Evolutionary conservation across 1,140 invertebrate species (phyloP), one percentile per base, ranked within the genome.

Genomic region (Drosophila novamexicana): DNA sequence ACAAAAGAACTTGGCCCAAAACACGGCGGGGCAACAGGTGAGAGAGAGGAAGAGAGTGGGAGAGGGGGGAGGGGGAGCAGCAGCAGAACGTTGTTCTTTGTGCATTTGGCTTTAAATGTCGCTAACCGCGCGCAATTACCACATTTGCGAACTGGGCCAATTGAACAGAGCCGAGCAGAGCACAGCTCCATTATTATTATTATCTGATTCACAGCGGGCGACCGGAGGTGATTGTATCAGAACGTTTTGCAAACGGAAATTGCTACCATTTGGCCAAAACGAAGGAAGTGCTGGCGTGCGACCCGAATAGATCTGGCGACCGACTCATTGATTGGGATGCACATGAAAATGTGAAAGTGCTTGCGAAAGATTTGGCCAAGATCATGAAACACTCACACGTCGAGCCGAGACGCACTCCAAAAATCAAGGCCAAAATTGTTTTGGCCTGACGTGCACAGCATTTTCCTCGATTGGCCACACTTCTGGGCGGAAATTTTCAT

Each of bases 71-170:
- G 4, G 22, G 5, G 22, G 0, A 5, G 4, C 4, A 29, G 22
- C 0, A 29, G 22, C 0, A 29, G 22, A 29, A 4, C 22, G 22
- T 29, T 29, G 22, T 29, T 77, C 58, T 59, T 77, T 58, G 52
- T 64, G 52, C 50, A 44, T 54, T 29, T 40, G 39, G 52, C 52
- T 86, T 77, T 81, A 69, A 75, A 78, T 86, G 82, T 85, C 82
- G 82, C 82, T 82, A 79, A 71, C 77, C 77, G 75, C 61, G 83
- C 64, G 68, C 83, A 86, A 86, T 86, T 86, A 88, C 82, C 82
- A 76, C 82, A 77, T 82, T 79, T 86, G 77, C 77, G 79, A 86
- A 86, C 79, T 86, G 82, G 82, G 82, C 83, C 82, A 88, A 86
- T 86, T 88, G 82, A 64, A 56, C 22, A 40, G 52, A 42, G 32